Percentiles rank a stretch among this genome's conserved stretches.
Conservation (phyloP, 2,888 invertebrate genomes). For the Sipha maydis region DNA sequence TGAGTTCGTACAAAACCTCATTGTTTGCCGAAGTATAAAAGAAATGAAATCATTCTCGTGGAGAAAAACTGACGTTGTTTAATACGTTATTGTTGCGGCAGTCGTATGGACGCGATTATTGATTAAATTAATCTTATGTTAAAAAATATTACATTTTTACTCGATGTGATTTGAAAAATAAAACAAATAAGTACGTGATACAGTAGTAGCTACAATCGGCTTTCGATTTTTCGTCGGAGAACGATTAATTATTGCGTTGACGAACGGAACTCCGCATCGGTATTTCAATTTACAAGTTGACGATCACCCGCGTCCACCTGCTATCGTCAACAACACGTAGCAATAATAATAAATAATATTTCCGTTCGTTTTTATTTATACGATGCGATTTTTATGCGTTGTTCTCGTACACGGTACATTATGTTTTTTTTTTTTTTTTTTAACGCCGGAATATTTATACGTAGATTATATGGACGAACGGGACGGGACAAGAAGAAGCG, state of each 20-base stretch:
- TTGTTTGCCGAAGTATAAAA: background rate
- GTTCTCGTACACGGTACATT: no score
- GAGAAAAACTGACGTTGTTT: background rate
- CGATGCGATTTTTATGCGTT: no score
- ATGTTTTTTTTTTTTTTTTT: background rate
- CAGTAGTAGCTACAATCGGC: background rate
- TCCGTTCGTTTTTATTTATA: no score
- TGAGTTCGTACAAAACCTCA: background rate
- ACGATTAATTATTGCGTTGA: background rate
- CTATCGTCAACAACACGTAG: no score
- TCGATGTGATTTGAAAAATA: background rate
- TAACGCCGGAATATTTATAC: conserved; percentile 18
- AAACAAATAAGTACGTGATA: background rate
- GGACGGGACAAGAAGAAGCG: background rate
- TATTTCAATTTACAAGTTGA: background rate
- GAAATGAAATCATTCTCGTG: background rate
- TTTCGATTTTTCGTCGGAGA: background rate
- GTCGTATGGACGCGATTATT: background rate
- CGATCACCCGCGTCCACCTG: no score
- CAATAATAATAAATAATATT: no score
- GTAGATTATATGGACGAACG: background rate
- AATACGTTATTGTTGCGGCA: no score
- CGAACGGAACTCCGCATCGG: background rate
- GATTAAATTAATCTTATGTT: no score
- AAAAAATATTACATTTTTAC: no score